These are phyloP conservation scores for Drosophila mauritiana DNA, from an alignment of 1,140 invertebrate genomes.

Conservation along the genomic window DNA sequence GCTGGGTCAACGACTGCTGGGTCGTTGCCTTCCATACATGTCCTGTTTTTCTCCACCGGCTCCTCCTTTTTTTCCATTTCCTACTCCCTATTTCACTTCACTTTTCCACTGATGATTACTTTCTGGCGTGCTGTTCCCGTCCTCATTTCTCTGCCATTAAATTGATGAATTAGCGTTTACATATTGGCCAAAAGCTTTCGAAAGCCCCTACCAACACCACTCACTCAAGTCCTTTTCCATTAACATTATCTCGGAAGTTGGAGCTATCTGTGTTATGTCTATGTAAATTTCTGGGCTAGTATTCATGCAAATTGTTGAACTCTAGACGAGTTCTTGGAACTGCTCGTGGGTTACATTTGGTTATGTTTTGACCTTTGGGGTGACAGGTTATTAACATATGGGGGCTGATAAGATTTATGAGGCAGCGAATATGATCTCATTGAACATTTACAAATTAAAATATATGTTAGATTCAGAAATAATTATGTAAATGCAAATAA, in stretches of 20 bases:
- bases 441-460: no score
- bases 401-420: not conserved
- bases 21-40: conserved; percentile 52
- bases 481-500: no score
- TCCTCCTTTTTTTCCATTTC: conserved; percentile 15
- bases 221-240: conserved; percentile 33
- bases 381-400: conserved; percentile 11
- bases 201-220: not conserved
- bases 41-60: not conserved
- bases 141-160: conserved; percentile 47
- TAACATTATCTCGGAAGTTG: conserved; percentile 35
- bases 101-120: conserved; percentile 52
- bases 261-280: conserved; percentile 12
- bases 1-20: conserved; percentile 53
- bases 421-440: not conserved
- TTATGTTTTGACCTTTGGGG: conserved; percentile 1
- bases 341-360: not conserved
- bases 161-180: conserved; percentile 69
- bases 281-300: not conserved
- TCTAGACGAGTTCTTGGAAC: not conserved
- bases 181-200: conserved; percentile 35
- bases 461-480: no score
- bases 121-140: conserved; percentile 45
- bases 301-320: conserved; percentile 26
- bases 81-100: conserved; percentile 32